phyloP scores from a whole-genome alignment of 1,140 invertebrate species.

The Drosophila arizonae region DNA sequence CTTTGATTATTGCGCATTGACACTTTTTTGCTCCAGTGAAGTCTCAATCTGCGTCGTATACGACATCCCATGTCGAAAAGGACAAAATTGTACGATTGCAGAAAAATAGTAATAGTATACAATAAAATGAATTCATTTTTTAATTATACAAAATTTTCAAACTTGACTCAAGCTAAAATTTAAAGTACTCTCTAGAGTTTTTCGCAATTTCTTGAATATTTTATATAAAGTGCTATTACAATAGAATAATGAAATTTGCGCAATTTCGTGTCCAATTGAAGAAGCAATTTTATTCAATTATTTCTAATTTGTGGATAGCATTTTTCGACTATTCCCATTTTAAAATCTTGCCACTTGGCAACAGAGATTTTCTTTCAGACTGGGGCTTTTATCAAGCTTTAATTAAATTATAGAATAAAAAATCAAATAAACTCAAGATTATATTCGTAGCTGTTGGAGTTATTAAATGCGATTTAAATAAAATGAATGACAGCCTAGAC shows the following conservation, averaged over 20 bases:
- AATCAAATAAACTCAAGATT: neutral
- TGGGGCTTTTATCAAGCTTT: neutral
- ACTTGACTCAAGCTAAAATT: too few species aligned
- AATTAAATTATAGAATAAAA: conserved; percentile 4
- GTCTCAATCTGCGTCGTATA: conserved; percentile 10
- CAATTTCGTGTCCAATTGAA: conserved; percentile 37
- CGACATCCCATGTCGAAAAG: too few species aligned
- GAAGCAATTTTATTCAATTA: conserved; percentile 33
- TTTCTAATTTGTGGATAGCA: conserved; percentile 29
- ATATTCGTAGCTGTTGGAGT: conserved; percentile 10
- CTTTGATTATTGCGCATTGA: conserved; percentile 25
- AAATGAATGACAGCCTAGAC: conserved; percentile 15
- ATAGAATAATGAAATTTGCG: neutral
- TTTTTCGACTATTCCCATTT: conserved; percentile 21
- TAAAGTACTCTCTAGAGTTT: too few species aligned
- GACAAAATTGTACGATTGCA: neutral
- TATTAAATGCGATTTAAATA: conserved; percentile 21
- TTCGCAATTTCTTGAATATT: too few species aligned
- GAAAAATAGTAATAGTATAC: too few species aligned
- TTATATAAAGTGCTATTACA: too few species aligned
- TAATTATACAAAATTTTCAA: too few species aligned
- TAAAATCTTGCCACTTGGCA: neutral
- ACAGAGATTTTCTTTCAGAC: neutral
- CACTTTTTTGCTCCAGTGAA: conserved; percentile 2
- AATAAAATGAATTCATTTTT: too few species aligned